These are phyloP conservation scores for Peromyscus polionotus DNA, from an alignment of 2,113 vertebrate species.

Conservation along the genomic window DNA sequence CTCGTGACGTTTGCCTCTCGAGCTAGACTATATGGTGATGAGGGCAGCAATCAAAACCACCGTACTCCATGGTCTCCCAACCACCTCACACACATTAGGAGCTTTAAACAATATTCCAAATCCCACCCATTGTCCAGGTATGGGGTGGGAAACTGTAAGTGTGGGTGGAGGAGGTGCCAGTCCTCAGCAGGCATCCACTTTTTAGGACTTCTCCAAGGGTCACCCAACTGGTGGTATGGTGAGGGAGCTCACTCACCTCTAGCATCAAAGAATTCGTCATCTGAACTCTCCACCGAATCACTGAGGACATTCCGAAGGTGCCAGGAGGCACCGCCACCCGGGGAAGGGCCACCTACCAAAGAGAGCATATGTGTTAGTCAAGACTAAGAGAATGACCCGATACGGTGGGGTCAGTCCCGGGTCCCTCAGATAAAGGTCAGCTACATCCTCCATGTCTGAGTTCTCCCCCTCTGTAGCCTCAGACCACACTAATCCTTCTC, in stretches of 20 bases:
- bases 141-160: background rate
- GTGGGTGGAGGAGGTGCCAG: background rate
- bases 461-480: background rate
- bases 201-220: background rate
- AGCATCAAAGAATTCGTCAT: constrained; percentile 99
- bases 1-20: background rate
- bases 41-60: background rate
- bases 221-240: no score
- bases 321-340: constrained; percentile 91
- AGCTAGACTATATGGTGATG: background rate
- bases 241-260: constrained; percentile 91
- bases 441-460: background rate
- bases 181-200: background rate
- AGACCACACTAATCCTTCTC: background rate
- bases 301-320: constrained; percentile 93
- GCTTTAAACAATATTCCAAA: background rate
- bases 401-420: background rate
- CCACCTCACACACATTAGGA: fast-evolving
- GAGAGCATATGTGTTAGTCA: constrained; percentile 67
- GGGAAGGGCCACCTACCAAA: constrained; percentile 88
- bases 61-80: fast-evolving
- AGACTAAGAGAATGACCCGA: background rate
- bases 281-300: constrained; percentile 97
- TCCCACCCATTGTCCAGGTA: fast-evolving
- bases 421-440: no score